Evolutionary conservation across 2,113 vertebrate genomes (phyloP).

Genomic region (Tinamus guttatus): DNA sequence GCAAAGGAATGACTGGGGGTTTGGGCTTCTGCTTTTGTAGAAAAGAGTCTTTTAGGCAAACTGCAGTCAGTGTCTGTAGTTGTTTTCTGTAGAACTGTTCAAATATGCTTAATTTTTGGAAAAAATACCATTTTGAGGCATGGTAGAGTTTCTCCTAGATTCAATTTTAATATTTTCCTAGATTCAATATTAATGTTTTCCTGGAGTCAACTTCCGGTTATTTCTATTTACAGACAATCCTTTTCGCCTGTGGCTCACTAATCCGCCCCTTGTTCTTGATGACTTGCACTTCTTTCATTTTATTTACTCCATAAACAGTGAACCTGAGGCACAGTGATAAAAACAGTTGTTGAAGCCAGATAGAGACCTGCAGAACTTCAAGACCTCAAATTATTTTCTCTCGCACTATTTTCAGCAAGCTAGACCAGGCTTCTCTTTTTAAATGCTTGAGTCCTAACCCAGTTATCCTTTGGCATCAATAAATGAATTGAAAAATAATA

Average conservation of each 20-base stretch:
- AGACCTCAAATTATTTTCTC: not conserved
- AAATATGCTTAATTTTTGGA: not conserved
- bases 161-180: not conserved
- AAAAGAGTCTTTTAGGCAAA: not conserved
- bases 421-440: not conserved
- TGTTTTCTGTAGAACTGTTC: not conserved
- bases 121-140: not conserved
- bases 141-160: not conserved
- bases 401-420: not conserved
- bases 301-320: not conserved
- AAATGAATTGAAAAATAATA: not conserved
- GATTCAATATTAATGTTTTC: not conserved
- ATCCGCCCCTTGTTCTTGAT: not conserved
- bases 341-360: not conserved
- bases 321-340: not conserved
- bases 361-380: not conserved
- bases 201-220: not conserved
- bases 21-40: not conserved
- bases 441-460: not conserved
- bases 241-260: not conserved
- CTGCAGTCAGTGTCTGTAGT: not conserved
- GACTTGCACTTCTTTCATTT: not conserved
- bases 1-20: not conserved
- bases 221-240: not conserved
- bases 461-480: not conserved